phyloP scores from a whole-genome alignment of 2,797 vertebrate species.

The Nothura maculosa region DNA sequence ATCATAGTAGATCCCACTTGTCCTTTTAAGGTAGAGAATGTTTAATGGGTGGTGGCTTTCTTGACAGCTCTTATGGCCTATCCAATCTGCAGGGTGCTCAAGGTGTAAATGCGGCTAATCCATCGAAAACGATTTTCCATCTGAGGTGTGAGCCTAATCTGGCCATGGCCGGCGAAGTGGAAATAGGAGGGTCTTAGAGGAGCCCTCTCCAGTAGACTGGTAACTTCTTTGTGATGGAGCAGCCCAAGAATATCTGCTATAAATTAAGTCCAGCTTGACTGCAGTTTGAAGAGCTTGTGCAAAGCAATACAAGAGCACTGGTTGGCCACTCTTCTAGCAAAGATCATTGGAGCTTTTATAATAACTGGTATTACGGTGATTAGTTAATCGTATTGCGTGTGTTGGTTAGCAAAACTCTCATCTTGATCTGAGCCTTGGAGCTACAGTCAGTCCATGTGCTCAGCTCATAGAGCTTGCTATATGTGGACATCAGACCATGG shows the following conservation, averaged over 20 bases:
- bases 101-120: neutral
- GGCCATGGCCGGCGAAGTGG: accelerated
- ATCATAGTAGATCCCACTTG: neutral
- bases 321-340: neutral
- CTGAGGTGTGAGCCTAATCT: neutral
- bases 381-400: neutral
- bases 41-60: neutral
- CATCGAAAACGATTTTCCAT: accelerated
- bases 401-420: neutral
- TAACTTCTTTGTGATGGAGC: neutral
- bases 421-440: neutral
- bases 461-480: neutral
- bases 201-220: neutral
- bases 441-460: accelerated
- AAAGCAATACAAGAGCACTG: neutral
- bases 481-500: neutral
- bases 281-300: neutral
- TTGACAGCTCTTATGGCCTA: neutral
- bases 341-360: neutral
- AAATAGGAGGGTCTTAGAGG: neutral
- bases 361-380: neutral
- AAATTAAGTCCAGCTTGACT: neutral
- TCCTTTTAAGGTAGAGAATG: neutral
- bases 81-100: neutral
- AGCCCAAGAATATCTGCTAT: neutral